Evolutionary conservation across 2,113 vertebrate genomes (phyloP).

Genomic region (Calonectris borealis): DNA sequence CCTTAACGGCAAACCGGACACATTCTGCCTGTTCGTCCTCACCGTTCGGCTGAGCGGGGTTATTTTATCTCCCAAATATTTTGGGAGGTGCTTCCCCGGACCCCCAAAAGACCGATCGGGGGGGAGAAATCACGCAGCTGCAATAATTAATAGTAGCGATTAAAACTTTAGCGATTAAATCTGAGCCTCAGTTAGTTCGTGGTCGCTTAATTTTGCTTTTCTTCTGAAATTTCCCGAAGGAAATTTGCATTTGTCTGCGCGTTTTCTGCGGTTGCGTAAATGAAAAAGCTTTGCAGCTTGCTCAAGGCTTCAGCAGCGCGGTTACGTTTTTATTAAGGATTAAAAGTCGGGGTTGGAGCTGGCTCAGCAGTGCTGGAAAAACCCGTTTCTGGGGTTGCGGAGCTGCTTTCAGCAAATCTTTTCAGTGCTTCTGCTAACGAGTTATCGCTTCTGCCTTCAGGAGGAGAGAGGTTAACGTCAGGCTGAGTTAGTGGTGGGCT

Average conservation of each 20-base stretch:
- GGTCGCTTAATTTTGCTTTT: background rate
- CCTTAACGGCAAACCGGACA: accelerated
- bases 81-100: background rate
- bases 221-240: background rate
- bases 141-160: accelerated
- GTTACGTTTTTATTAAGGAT: accelerated
- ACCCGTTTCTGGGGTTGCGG: background rate
- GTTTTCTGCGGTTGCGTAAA: background rate
- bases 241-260: accelerated
- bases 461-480: background rate
- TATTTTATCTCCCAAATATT: background rate
- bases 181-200: accelerated
- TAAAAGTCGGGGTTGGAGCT: accelerated
- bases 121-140: accelerated
- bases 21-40: background rate
- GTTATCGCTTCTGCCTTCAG: background rate
- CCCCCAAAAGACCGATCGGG: accelerated
- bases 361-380: background rate
- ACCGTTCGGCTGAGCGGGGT: background rate
- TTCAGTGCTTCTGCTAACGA: background rate
- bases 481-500: background rate
- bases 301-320: background rate
- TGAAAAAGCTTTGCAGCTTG: background rate
- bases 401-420: background rate
- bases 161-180: too few relatives aligned